Base-by-base conservation (phyloP, 2,113 vertebrate species). In the Coptodon rendalli region DNA sequence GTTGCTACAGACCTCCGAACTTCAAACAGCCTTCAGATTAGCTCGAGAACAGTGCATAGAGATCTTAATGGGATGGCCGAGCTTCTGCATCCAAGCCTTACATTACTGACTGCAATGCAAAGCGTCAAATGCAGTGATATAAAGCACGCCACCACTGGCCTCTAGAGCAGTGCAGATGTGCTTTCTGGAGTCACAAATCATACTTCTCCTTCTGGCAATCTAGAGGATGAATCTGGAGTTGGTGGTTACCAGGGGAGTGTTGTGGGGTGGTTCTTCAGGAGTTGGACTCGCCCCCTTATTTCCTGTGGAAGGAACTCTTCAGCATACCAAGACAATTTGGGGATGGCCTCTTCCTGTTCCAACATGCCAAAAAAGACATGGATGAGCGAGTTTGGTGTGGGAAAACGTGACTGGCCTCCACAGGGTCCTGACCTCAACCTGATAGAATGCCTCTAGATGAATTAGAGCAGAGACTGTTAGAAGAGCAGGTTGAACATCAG, bases 241-340 rank as follows among this genome's bases (percentile, higher is more conserved):
- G 61, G 17, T 12, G 31, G 4, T 66, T 66, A 17, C 61, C 4
- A 1, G 61, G 6, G n/a, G 59, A 36, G 9, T 5, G 17, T 36
- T 66, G 17, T 66, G 6, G 0, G 59, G 31, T 66, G 31, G 17
- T 0, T 12, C 10, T 1, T 66, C 6, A 0, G 31, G 9, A 63
- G 31, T 36, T 63, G 31, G 31, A 36, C 17, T 63, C 0, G 1
- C 59, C 59, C 9, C 9, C 17, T 7, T 63, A n/a, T 63, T 63
- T 63, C 31, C 59, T 36, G 59, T 36, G 31, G 31, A 63, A 63
- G 59, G 19, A 63, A 63, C 59, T 63, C 17, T 36, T 36, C 29
- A 36, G 59, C 31, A 12, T 63, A n/a, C 31, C 9, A 63, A 11
- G 9, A 63, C 31, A 63, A 36, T 36, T 63, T 36, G 59, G 31